Evolutionary conservation across 2,113 vertebrate genomes (phyloP), one percentile per base, ranked within the genome.

Genomic region (Grallaria varia): DNA sequence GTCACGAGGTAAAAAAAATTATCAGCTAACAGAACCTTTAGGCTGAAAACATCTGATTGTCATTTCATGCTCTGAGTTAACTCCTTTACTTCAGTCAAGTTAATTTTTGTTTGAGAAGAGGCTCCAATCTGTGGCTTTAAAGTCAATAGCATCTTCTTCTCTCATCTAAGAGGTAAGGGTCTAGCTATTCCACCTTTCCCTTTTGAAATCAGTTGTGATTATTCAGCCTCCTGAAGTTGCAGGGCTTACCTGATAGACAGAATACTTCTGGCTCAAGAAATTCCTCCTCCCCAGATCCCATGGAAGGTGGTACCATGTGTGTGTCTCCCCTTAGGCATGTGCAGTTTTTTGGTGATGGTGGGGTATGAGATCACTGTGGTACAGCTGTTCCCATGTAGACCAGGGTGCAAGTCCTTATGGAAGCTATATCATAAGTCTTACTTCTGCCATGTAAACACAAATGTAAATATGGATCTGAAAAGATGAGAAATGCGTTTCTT

Each of bases 21-120:
- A 66, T 2, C 2, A 6, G 37, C 21, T 93, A 83, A 78, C 33
- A 90, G 89, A 95, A 72, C 79, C 49, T 78, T 87, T n/a, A 82
- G 64, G 60, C 83, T 78, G 83, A 84, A 92, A 87, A 73, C 64
- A 63, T 66, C 52, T 93, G 79, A 93, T 80, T 93, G 28, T 63
- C 7, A 24, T 81, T 89, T 69, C 0, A 1, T 73, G 49, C 33
- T 89, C 69, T 33, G 42, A 84, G 55, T 93, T 94, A 91, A 84
- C 28, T 75, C 52, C 22, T 83, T 92, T 87, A 12, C 13, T 81
- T 95, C 60, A 68, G 37, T 72, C 19, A 33, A 42, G 77, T 66
- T 68, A 72, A 39, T 72, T 74, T 85, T 63, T 11, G 20, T 50
- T 88, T 91, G 49, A 89, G 87, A 69, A 39, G 40, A 76, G 30